phyloP scores from a whole-genome alignment of 2,888 invertebrate genomes.

The Archips xylosteana region DNA sequence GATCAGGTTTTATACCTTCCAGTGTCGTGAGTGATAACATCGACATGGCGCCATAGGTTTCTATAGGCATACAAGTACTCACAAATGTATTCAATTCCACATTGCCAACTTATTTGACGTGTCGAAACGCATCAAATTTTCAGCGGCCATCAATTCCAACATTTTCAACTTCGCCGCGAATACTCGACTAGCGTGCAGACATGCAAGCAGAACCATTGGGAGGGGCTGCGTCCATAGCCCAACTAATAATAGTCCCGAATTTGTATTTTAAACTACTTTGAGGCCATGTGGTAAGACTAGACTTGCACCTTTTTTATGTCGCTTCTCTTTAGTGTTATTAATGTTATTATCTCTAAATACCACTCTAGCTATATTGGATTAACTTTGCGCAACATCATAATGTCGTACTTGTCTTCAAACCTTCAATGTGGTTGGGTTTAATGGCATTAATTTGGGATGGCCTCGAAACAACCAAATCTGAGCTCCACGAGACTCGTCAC shows the following conservation, averaged over 20 bases:
- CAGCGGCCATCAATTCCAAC: constrained; percentile 20
- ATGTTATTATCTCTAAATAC: background rate
- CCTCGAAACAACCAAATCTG: constrained; percentile 8
- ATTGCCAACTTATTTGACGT: constrained; percentile 16
- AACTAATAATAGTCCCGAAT: constrained; percentile 14
- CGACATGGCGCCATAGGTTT: background rate
- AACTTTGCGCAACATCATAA: background rate
- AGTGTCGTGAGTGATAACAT: background rate
- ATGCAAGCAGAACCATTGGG: constrained; percentile 30
- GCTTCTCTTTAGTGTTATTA: background rate
- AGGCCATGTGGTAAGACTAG: background rate
- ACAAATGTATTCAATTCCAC: background rate
- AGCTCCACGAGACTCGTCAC: constrained; percentile 5
- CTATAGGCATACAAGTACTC: background rate
- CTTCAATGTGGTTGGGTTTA: background rate
- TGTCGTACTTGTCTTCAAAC: background rate
- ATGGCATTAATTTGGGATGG: constrained; percentile 7
- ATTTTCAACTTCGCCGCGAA: constrained; percentile 24
- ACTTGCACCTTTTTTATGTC: background rate
- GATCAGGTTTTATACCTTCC: background rate
- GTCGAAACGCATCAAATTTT: constrained; percentile 30
- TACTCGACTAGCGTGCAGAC: constrained; percentile 37
- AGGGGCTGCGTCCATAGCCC: constrained; percentile 22
- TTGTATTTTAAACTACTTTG: background rate
- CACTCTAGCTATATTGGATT: background rate